These are phyloP conservation scores for Phylloscopus collybita DNA, from an alignment of 2,797 vertebrate species.

Conservation along the genomic window DNA sequence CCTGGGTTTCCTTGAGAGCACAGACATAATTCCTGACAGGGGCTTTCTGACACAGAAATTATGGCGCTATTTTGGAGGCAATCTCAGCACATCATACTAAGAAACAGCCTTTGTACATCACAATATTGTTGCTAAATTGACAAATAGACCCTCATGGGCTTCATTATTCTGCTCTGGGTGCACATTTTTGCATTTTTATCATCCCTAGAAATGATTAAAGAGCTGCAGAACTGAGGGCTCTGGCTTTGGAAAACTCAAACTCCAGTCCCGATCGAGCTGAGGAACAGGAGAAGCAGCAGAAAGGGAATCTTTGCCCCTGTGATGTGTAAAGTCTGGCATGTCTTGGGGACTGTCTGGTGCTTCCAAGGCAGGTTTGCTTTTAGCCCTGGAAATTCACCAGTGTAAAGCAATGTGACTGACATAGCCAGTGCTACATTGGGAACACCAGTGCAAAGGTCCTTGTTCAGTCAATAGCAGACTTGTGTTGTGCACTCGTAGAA, in stretches of 20 bases:
- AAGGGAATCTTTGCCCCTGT: background rate
- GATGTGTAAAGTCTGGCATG: fast-evolving
- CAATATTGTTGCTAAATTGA: constrained; percentile 34
- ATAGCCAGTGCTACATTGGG: background rate
- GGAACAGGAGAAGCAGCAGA: background rate
- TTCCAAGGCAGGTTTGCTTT: background rate
- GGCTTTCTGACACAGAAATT: constrained; percentile 23
- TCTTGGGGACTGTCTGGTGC: background rate
- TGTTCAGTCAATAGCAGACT: background rate
- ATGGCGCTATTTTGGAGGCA: constrained; percentile 12
- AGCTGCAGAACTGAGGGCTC: background rate
- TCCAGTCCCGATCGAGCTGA: fast-evolving
- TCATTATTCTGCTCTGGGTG: background rate
- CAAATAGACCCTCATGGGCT: constrained; percentile 33
- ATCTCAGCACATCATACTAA: constrained; percentile 7
- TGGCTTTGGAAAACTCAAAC: background rate
- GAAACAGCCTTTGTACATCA: constrained; percentile 36
- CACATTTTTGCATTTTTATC: constrained; percentile 24
- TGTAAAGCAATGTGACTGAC: background rate
- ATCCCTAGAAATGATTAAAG: constrained; percentile 19
- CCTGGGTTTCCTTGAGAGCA: constrained; percentile 34
- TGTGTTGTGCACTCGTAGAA: background rate
- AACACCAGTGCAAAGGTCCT: background rate
- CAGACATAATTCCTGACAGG: constrained; percentile 15
- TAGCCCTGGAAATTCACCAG: background rate